Evolutionary conservation across 2,797 vertebrate species (phyloP), one percentile per base, ranked within the genome.

Genomic region (Delichon dasypus): DNA sequence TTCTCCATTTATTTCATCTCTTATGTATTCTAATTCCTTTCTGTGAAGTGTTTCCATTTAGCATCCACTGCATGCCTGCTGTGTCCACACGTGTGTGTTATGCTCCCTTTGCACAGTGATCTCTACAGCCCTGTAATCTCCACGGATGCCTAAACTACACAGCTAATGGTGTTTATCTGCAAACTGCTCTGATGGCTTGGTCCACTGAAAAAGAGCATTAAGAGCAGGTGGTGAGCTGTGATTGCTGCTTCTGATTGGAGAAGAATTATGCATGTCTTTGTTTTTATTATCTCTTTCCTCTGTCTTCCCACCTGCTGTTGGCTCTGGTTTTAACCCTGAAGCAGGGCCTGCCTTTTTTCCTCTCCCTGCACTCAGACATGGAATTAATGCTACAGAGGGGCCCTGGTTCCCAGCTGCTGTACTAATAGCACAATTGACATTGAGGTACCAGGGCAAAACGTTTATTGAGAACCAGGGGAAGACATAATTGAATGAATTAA

Each of bases 151-250:
- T 71, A 45, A 95, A 72, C 72, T 27, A 90, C 93, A 93, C 88
- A 93, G 70, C 57, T 76, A 73, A 87, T 57, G 74, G 75, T 87
- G 38, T 83, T 97, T 75, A 62, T 90, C 81, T 93, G 75, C 85
- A 93, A 83, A 83, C 67, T 55, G 60, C 77, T 86, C 68, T 83
- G 42, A 61, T 80, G 92, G 38, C 68, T 88, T 85, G 75, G 64
- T 67, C 74, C 60, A 55, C 80, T 79, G 88, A 57, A 86, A 94
- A 91, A 87, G 80, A 85, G 85, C 62, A 66, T 58, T 72, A 86
- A 64, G 93, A 92, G 81, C 93, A 95, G 95, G 94, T 96, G 94
- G 81, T 62, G 78, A 92, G 75, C 81, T 80, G 48, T 71, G 93
- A 92, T 93, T 91, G 67, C 53, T 54, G 20, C 51, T 93, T 88